Conservation (phyloP, 2,113 vertebrate species). For the Laticauda colubrina region DNA sequence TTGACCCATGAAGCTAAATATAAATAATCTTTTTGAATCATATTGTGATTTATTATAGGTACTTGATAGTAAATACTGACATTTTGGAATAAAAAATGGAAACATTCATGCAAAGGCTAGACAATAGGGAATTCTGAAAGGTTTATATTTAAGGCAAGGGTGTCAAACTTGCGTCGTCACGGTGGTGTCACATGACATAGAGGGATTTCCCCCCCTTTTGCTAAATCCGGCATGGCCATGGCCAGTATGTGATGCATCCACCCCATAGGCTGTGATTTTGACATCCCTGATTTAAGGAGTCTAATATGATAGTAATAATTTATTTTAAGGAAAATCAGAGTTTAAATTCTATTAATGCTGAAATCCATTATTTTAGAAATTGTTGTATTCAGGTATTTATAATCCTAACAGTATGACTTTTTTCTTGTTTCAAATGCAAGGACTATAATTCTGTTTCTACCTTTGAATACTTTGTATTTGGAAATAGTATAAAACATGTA, state of each 20-base stretch:
- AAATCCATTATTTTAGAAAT: constrained; percentile 27
- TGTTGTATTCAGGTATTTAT: constrained; percentile 26
- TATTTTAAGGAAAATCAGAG: background rate
- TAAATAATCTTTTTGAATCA: background rate
- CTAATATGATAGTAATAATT: background rate
- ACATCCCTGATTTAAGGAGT: background rate
- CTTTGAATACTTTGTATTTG: constrained; percentile 29
- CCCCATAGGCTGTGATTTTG: too few relatives aligned
- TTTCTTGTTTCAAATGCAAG: background rate
- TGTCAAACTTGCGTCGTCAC: too few relatives aligned
- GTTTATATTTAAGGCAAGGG: background rate
- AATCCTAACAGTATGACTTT: constrained; percentile 9
- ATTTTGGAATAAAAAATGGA: background rate
- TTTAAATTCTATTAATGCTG: background rate
- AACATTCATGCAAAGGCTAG: background rate
- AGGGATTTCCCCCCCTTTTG: too few relatives aligned
- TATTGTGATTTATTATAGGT: background rate
- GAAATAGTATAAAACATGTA: constrained; percentile 24
- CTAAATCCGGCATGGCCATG: too few relatives aligned
- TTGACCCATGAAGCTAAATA: background rate
- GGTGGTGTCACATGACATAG: too few relatives aligned
- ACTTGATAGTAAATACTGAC: background rate
- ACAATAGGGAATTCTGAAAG: background rate
- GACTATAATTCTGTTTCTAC: constrained; percentile 10
- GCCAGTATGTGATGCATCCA: too few relatives aligned